Evolutionary conservation across 2,797 vertebrate genomes (phyloP), one percentile per base, ranked within the genome.

Genomic region (Paguma larvata): DNA sequence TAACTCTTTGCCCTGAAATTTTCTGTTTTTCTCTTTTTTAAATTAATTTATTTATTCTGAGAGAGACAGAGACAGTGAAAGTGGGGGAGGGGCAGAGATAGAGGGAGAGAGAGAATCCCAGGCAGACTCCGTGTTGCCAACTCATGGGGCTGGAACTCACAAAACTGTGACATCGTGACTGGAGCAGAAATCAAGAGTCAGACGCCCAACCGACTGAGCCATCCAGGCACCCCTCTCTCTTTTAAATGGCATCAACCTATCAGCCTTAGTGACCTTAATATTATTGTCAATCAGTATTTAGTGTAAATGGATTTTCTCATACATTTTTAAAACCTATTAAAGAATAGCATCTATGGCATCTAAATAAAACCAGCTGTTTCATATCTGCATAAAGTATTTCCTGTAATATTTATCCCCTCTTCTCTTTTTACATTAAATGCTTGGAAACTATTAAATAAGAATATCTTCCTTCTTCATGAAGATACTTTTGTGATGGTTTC

Each of bases 391-490:
- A 70, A 70, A 1, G 80, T 34, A 44, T 34, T 53, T 93, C 21
- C 30, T 70, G 10, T 62, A 88, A 51, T 83, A 65, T 13, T 51
- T 70, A 72, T 51, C 32, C 23, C 14, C 44, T 88, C 83, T 87
- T 59, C 34, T 87, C 9, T 18, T 73, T 73, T 65, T 87, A 82
- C 46, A 53, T 73, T 73, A 87, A 82, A 92, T 75, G 46, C n/a
- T 92, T 82, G n/a, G 56, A 88, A 88, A 83, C 32, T 51, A 73
- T 67, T 87, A 95, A 75, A 86, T 86, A 91, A 79, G 21, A 79
- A 87, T 87, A 23, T 73, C 59, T 83, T 59, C 38, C 67, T 87
- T 75, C 56, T 82, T 75, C 77, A 92, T 27, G 18, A 48, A 87
- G 77, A 87, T 75, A 67, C 6, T 67, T 89, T 13, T 59, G 56